phyloP scores from a whole-genome alignment of 2,888 invertebrate genomes.

The Mallateleia sp. region DNA sequence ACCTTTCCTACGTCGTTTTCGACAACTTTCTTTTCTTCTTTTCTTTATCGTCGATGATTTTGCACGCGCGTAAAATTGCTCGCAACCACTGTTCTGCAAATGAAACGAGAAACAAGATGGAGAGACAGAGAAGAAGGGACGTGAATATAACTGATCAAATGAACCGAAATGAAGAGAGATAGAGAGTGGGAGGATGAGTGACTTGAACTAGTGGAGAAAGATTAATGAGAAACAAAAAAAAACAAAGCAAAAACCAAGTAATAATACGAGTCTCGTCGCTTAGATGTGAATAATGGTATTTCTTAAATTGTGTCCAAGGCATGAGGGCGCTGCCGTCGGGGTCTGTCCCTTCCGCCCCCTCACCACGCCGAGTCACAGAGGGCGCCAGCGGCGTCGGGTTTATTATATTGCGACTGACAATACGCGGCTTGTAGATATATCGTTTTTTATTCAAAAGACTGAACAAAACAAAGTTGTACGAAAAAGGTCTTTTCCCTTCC shows the following conservation, averaged over 20 bases:
- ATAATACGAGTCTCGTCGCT: constrained; percentile 76
- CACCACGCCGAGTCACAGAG: constrained; percentile 39
- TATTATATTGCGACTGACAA: constrained; percentile 85
- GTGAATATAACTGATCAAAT: constrained; percentile 26
- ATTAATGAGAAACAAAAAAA: constrained; percentile 22
- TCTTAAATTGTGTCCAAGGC: constrained; percentile 84
- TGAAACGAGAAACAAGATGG: constrained; percentile 56
- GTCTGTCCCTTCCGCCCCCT: constrained; percentile 76
- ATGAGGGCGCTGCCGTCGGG: constrained; percentile 81
- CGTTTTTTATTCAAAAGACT: constrained; percentile 87
- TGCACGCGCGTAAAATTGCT: constrained; percentile 86
- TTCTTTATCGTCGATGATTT: constrained; percentile 81
- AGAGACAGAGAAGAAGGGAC: constrained; percentile 52
- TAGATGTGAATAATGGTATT: constrained; percentile 81
- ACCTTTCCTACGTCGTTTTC: constrained; percentile 83
- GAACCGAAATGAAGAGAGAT: constrained; percentile 32
- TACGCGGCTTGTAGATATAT: constrained; percentile 85
- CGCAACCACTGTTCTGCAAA: constrained; percentile 77
- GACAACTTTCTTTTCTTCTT: constrained; percentile 80
- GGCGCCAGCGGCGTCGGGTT: constrained; percentile 55
- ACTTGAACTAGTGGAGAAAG: too few relatives aligned
- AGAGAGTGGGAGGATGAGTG: too few relatives aligned
- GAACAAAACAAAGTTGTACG: constrained; percentile 79
- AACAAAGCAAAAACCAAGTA: constrained; percentile 58
- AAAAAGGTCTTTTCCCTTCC: constrained; percentile 39